phyloP scores from a whole-genome alignment of 2,797 vertebrate genomes.

The Darevskia mixta region DNA sequence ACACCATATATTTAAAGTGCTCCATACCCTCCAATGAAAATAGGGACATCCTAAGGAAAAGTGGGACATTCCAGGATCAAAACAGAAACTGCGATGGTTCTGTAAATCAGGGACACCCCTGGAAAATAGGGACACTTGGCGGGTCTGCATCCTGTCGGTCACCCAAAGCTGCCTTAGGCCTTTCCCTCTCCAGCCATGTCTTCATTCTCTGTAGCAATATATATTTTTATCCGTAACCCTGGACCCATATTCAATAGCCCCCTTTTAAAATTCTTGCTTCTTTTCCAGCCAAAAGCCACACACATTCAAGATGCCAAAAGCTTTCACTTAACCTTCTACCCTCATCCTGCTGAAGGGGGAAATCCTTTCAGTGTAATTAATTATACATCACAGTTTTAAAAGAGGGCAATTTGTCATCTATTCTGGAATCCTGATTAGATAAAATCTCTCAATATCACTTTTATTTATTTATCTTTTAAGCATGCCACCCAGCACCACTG shows the following conservation, averaged over 20 bases:
- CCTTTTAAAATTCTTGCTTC: constrained; percentile 12
- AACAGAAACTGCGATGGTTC: too few relatives aligned
- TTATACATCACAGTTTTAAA: constrained; percentile 40
- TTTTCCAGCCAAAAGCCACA: constrained; percentile 32
- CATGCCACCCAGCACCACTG: constrained; percentile 22
- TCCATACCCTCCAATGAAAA: too few relatives aligned
- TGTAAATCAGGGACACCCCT: too few relatives aligned
- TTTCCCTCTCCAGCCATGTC: neutral
- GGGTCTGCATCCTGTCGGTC: neutral
- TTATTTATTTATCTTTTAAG: constrained; percentile 46
- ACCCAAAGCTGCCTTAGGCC: neutral
- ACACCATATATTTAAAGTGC: too few relatives aligned
- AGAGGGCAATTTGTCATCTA: constrained; percentile 60
- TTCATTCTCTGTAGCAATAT: neutral
- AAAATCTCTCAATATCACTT: constrained; percentile 58
- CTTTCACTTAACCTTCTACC: constrained; percentile 47
- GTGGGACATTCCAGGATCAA: too few relatives aligned
- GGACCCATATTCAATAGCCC: constrained; percentile 2
- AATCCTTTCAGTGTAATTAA: constrained; percentile 50
- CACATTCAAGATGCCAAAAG: constrained; percentile 45
- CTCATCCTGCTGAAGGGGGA: constrained; percentile 21
- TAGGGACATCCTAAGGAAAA: too few relatives aligned
- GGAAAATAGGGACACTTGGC: too few relatives aligned
- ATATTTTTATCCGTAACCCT: neutral
- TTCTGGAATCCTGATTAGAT: constrained; percentile 60